Conservation (phyloP, 2,113 vertebrate species). For the Columba janthina region DNA sequence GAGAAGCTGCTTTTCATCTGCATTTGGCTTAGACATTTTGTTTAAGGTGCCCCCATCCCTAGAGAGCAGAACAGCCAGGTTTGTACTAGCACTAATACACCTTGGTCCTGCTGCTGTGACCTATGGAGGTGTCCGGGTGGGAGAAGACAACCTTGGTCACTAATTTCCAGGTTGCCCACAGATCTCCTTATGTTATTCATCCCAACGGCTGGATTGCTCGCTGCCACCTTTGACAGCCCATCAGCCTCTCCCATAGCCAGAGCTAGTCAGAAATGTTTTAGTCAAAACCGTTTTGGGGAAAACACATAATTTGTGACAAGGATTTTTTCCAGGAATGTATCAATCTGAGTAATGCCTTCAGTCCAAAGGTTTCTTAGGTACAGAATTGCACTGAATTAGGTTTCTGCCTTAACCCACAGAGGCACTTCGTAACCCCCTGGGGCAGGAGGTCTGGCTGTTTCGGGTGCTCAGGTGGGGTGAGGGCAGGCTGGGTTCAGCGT, state of each 20-base stretch:
- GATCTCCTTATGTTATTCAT: background rate
- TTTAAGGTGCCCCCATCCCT: background rate
- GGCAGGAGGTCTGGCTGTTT: background rate
- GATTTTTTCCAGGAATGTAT: background rate
- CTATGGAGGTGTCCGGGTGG: accelerated
- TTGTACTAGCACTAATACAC: background rate
- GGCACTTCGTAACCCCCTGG: background rate
- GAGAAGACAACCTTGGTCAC: background rate
- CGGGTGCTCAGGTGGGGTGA: background rate
- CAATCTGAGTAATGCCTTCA: background rate
- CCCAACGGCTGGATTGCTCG: accelerated
- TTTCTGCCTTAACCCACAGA: background rate
- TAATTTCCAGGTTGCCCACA: background rate
- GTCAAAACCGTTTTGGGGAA: background rate
- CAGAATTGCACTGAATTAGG: background rate
- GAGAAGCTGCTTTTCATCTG: background rate
- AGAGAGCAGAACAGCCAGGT: background rate
- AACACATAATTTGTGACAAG: accelerated
- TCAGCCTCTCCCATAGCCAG: background rate
- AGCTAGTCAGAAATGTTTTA: background rate
- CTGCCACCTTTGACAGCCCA: background rate
- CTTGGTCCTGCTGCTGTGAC: background rate
- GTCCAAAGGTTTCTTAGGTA: background rate
- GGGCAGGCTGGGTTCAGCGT: background rate
- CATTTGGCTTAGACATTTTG: background rate